Percentiles rank a stretch among this genome's conserved stretches.
phyloP scores from a whole-genome alignment of 2,797 vertebrate species.

The Heterohyrax brucei region DNA sequence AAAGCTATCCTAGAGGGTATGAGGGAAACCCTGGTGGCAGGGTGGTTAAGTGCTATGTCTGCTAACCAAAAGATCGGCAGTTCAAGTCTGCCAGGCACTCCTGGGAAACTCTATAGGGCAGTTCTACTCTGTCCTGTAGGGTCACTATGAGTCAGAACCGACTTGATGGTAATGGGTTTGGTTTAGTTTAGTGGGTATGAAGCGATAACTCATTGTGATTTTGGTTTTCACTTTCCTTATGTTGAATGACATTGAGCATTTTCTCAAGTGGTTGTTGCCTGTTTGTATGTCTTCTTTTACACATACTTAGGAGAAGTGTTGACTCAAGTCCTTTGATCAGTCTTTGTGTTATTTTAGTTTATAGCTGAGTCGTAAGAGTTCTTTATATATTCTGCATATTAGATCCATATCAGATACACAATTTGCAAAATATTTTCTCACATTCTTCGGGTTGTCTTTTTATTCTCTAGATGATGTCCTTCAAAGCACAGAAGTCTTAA shows the following conservation, averaged over 20 bases:
- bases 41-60: too few relatives aligned
- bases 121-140: too few relatives aligned
- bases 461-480: neutral
- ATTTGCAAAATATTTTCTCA: neutral
- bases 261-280: neutral
- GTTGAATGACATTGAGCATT: neutral
- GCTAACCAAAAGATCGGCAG: too few relatives aligned
- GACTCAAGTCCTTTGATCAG: neutral
- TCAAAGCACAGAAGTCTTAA: neutral
- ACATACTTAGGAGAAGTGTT: neutral
- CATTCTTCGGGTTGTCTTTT: neutral
- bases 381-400: neutral
- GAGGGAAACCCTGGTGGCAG: too few relatives aligned
- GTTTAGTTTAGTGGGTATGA: neutral
- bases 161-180: too few relatives aligned
- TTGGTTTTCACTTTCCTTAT: constrained; percentile 7
- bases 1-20: neutral
- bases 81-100: too few relatives aligned
- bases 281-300: neutral
- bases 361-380: neutral
- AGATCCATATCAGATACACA: neutral
- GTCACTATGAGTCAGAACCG: too few relatives aligned
- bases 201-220: neutral
- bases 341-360: neutral
- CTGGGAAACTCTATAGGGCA: too few relatives aligned